A percentile compares a stretch with the other conserved stretches of the same genome.
Evolutionary conservation across 2,113 vertebrate species (phyloP).

Genomic region (Psittacula cyanocephala): DNA sequence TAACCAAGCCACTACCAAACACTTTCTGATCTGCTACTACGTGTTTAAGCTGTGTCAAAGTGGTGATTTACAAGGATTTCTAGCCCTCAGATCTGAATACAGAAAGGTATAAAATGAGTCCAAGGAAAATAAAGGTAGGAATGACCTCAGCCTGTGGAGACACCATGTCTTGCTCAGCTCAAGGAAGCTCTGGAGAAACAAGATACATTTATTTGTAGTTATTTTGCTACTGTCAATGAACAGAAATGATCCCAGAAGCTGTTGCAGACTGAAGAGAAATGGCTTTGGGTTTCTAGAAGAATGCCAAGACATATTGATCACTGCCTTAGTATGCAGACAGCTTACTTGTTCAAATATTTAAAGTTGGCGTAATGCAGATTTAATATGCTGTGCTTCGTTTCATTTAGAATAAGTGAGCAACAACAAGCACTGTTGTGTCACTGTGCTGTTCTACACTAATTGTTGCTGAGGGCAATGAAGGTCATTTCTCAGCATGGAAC

Average conservation of each 20-base stretch:
- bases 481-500: neutral
- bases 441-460: neutral
- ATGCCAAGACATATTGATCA: accelerated
- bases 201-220: neutral
- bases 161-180: slow-evolving; percentile 12
- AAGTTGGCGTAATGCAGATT: neutral
- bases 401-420: neutral
- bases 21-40: neutral
- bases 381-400: neutral
- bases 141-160: slow-evolving; percentile 55
- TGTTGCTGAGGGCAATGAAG: neutral
- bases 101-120: neutral
- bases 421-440: neutral
- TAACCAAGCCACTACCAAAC: neutral
- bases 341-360: neutral
- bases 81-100: neutral
- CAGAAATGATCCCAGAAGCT: neutral
- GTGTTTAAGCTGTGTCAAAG: neutral
- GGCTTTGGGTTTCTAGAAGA: neutral
- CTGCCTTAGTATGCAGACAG: neutral
- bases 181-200: neutral
- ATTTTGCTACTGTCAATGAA: neutral
- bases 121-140: slow-evolving; percentile 58
- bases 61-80: neutral
- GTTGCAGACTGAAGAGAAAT: neutral